Conservation (phyloP, 92 coral and sea anemone genomes). For the Diadumene lineata region DNA sequence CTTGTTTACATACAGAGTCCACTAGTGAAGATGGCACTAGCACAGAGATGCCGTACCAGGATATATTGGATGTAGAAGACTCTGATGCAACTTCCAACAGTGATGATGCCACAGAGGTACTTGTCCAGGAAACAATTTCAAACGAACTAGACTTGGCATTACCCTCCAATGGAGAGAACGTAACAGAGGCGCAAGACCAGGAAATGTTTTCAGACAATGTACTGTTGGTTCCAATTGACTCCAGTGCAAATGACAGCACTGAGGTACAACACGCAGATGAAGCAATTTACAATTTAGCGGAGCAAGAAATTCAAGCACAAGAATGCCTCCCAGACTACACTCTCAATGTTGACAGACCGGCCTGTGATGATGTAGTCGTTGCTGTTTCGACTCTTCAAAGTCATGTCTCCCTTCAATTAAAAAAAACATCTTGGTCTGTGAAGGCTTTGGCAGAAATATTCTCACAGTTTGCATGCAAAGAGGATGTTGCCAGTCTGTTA, state of each 20-base stretch:
- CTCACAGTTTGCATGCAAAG: conserved; percentile 53
- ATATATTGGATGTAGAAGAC: no score
- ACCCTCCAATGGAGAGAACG: not conserved
- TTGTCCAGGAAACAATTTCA: no score
- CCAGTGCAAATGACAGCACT: no score
- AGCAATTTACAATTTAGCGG: no score
- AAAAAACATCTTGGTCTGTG: conserved; percentile 28
- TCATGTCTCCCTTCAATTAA: not conserved
- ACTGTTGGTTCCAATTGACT: no score
- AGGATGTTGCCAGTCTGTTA: conserved; percentile 57
- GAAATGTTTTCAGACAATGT: no score
- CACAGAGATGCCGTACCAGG: no score
- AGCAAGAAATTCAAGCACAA: no score
- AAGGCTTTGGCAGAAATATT: conserved; percentile 34
- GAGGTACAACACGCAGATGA: no score
- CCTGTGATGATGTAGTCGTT: not conserved
- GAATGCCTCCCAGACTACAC: not conserved
- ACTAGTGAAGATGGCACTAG: not conserved
- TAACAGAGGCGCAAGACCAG: no score
- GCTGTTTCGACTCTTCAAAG: not conserved
- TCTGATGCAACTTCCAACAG: no score
- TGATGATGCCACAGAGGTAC: no score
- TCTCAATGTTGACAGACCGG: not conserved
- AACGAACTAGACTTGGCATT: not conserved
- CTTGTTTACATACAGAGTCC: not conserved